Evolutionary conservation across 2,113 vertebrate genomes (phyloP).

Genomic region (Cinclus cinclus): DNA sequence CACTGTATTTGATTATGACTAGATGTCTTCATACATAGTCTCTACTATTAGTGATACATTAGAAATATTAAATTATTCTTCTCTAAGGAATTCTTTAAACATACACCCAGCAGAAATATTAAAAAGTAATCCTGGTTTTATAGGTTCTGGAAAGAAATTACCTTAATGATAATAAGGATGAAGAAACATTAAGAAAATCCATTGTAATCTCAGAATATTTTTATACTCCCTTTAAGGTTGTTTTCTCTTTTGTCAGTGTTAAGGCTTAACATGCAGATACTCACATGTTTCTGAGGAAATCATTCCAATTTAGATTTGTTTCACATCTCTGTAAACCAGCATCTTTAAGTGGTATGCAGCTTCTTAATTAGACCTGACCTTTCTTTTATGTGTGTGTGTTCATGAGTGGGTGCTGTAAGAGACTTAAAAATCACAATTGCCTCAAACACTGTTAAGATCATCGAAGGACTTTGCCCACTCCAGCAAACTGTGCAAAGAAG

Average conservation of each 20-base stretch:
- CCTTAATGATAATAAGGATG: background rate
- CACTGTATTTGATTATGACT: background rate
- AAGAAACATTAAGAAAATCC: background rate
- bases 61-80: background rate
- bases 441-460: background rate
- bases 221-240: background rate
- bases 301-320: background rate
- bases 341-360: background rate
- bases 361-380: background rate
- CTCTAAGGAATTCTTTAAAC: background rate
- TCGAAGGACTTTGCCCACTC: fast-evolving
- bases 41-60: background rate
- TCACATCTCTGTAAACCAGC: background rate
- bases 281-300: background rate
- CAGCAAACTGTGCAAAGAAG: background rate
- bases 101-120: background rate
- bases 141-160: background rate
- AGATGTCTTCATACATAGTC: background rate
- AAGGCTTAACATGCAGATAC: background rate
- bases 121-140: background rate
- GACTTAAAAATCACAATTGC: background rate
- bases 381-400: background rate
- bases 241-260: background rate
- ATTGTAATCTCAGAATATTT: background rate
- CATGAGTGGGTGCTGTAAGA: background rate